Conservation (phyloP, 1,140 invertebrate genomes). For the Sesamia nonagrioides region DNA sequence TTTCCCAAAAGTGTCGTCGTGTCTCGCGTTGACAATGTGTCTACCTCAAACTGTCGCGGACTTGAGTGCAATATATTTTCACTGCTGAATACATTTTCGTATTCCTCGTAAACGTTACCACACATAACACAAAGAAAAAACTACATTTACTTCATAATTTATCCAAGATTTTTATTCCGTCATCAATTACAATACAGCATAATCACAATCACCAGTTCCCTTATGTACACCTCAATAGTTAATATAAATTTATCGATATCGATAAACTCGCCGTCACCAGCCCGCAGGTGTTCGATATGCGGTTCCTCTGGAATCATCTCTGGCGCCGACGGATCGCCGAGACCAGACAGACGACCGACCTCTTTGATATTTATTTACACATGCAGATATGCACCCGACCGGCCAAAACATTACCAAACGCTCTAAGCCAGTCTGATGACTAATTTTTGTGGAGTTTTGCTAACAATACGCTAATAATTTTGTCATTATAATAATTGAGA, state of each 20-base stretch:
- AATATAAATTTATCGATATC: slow-evolving; percentile 57
- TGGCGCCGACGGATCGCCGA: slow-evolving; percentile 55
- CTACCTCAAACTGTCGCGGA: not conserved
- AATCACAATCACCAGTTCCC: not conserved
- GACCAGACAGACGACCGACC: slow-evolving; percentile 62
- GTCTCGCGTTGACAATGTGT: slow-evolving; percentile 4
- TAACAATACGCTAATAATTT: slow-evolving; percentile 10
- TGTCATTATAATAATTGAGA: slow-evolving; percentile 6
- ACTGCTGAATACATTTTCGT: not conserved
- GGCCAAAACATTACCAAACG: slow-evolving; percentile 49
- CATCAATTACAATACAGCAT: not conserved
- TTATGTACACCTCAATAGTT: not conserved
- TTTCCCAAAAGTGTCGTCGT: slow-evolving; percentile 13
- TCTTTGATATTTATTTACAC: slow-evolving; percentile 77
- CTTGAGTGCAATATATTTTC: not conserved
- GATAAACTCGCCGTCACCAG: slow-evolving; percentile 59
- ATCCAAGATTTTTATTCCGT: not conserved
- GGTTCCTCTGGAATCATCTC: slow-evolving; percentile 63
- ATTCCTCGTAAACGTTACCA: not conserved
- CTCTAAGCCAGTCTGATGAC: slow-evolving; percentile 4
- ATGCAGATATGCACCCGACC: slow-evolving; percentile 64
- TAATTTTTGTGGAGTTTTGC: slow-evolving; percentile 28
- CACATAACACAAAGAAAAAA: not conserved
- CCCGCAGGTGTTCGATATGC: slow-evolving; percentile 71
- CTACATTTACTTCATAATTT: not conserved